Evolutionary conservation across 2,888 invertebrate species (phyloP).

Genomic region (Sabatieria punctata): DNA sequence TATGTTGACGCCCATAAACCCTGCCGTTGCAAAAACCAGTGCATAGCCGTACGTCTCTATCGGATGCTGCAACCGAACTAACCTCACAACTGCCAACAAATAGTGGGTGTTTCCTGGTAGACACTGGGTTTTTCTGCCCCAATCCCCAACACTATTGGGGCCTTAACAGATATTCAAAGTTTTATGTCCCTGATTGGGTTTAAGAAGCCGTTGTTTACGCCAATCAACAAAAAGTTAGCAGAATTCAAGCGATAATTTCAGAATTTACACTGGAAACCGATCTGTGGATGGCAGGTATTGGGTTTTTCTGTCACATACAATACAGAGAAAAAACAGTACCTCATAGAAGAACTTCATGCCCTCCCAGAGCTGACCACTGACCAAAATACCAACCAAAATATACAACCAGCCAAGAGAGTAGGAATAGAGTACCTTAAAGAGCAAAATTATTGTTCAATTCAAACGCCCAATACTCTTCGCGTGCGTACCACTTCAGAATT

Average conservation of each 20-base stretch:
- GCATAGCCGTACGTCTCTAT: conserved; percentile 63
- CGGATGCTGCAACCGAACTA: conserved; percentile 35
- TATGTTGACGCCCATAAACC: conserved; percentile 80
- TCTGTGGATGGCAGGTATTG: no score
- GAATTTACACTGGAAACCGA: no score
- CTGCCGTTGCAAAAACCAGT: conserved; percentile 64
- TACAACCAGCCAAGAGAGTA: conserved; percentile 72
- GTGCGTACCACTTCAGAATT: conserved; percentile 62
- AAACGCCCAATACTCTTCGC: background rate
- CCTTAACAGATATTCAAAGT: no score
- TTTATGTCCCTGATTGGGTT: no score
- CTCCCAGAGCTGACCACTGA: conserved; percentile 53
- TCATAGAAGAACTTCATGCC: conserved; percentile 58
- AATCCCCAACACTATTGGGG: no score
- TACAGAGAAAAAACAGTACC: conserved; percentile 37
- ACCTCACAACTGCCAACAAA: no score
- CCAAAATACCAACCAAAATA: conserved; percentile 52
- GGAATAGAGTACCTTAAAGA: conserved; percentile 53
- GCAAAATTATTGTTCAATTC: background rate
- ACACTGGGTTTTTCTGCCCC: no score
- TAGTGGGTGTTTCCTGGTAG: no score
- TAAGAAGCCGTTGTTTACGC: no score
- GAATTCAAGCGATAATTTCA: no score
- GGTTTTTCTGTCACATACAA: no score
- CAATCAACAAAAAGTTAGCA: no score